Evolutionary conservation across 92 coral and sea anemone species (phyloP).

Genomic region (Anthopleura xanthogrammica): DNA sequence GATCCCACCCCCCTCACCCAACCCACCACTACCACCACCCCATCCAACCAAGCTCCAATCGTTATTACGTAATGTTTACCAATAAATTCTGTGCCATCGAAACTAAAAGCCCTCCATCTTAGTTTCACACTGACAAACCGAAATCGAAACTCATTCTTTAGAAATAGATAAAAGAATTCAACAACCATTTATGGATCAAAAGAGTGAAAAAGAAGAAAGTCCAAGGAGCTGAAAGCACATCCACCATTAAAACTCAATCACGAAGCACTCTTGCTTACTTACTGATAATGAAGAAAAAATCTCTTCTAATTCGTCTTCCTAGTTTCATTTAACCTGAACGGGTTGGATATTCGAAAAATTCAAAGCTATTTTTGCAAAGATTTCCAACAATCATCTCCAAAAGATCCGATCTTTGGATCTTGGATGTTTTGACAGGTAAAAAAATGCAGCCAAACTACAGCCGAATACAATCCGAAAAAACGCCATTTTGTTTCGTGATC

Average conservation of each 20-base stretch:
- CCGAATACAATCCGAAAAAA: not conserved
- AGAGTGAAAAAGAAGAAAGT: not conserved
- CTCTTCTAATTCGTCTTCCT: slow-evolving; percentile 1
- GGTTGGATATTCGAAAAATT: not conserved
- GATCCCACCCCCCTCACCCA: too few relatives aligned
- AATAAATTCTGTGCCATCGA: too few relatives aligned
- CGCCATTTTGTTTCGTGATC: not conserved
- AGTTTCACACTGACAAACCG: too few relatives aligned
- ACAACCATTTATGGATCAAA: too few relatives aligned
- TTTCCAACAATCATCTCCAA: not conserved
- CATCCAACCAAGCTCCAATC: too few relatives aligned
- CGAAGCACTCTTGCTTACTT: not conserved
- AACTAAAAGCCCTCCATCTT: too few relatives aligned
- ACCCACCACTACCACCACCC: too few relatives aligned
- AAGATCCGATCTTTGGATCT: not conserved
- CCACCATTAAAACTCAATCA: too few relatives aligned
- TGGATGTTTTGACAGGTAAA: not conserved
- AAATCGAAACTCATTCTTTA: too few relatives aligned
- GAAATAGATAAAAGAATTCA: too few relatives aligned
- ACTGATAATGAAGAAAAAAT: not conserved
- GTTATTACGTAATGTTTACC: not conserved
- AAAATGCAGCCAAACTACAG: too few relatives aligned
- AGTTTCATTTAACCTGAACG: not conserved
- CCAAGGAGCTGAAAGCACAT: not conserved
- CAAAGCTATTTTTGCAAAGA: not conserved